Evolutionary conservation across 2,113 vertebrate genomes (phyloP).

Genomic region (Anolis carolinensis): DNA sequence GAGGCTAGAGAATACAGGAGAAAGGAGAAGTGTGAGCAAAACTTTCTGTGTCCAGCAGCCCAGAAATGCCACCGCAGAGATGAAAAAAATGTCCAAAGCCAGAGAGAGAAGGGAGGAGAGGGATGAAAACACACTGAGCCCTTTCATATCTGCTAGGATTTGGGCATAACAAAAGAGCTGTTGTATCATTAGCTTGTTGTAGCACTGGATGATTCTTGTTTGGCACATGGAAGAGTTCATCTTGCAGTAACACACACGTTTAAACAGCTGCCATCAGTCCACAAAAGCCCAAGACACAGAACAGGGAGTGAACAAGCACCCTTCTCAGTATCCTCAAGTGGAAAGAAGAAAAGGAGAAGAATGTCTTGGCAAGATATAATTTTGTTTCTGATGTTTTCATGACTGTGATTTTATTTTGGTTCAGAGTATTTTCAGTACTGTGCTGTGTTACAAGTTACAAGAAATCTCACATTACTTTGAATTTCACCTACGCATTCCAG

Average conservation of each 20-base stretch:
- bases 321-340: not conserved
- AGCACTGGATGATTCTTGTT: not conserved
- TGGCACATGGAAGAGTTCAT: slow-evolving; percentile 1
- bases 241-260: not conserved
- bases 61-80: not conserved
- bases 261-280: not conserved
- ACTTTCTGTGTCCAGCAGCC: not conserved
- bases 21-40: not conserved
- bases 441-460: not conserved
- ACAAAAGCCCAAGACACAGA: not conserved
- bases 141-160: slow-evolving; percentile 32
- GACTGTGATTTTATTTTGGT: not conserved
- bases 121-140: slow-evolving; percentile 5
- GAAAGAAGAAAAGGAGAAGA: not conserved
- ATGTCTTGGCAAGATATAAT: not conserved
- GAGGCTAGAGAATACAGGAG: not conserved
- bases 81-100: not conserved
- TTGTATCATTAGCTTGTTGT: slow-evolving; percentile 14
- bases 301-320: not conserved
- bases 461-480: not conserved
- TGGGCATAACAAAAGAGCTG: slow-evolving; percentile 32
- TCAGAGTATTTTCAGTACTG: not conserved
- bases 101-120: not conserved
- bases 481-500: not conserved
- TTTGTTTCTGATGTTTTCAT: not conserved